phyloP scores from a whole-genome alignment of 1,140 invertebrate species.

The Aleiodes sp. region DNA sequence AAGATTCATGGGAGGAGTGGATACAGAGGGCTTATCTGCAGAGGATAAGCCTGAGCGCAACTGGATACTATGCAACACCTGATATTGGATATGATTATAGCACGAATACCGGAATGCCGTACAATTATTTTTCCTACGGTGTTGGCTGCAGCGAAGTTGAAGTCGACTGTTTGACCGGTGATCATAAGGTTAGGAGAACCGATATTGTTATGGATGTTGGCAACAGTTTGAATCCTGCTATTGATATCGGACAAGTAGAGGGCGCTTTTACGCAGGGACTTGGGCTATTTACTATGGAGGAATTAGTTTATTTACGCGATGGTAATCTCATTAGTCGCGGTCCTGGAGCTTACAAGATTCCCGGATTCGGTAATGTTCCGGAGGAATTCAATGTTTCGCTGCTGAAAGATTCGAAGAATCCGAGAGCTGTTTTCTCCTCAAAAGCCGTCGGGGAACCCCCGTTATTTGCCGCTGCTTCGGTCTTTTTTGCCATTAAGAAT shows the following conservation, averaged over 20 bases:
- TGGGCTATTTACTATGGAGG: constrained; percentile 91
- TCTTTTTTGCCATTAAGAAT: constrained; percentile 91
- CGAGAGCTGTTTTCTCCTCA: constrained; percentile 91
- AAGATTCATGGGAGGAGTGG: constrained; percentile 89
- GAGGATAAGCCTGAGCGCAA: constrained; percentile 83
- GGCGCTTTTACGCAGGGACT: constrained; percentile 94
- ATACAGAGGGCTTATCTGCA: constrained; percentile 82
- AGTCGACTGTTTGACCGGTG: constrained; percentile 88
- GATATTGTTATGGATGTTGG: constrained; percentile 97
- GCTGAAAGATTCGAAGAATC: constrained; percentile 87
- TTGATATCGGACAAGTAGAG: constrained; percentile 96
- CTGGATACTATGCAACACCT: constrained; percentile 87
- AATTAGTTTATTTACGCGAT: constrained; percentile 84
- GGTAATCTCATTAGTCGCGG: constrained; percentile 85
- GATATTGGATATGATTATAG: constrained; percentile 80
- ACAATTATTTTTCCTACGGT: constrained; percentile 86
- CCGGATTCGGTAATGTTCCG: constrained; percentile 90
- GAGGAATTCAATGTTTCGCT: constrained; percentile 92
- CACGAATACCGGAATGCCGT: constrained; percentile 76
- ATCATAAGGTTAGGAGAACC: constrained; percentile 83
- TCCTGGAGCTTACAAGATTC: constrained; percentile 94
- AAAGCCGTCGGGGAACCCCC: constrained; percentile 98
- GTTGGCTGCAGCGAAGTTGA: constrained; percentile 84
- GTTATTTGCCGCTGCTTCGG: constrained; percentile 85
- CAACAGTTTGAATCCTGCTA: constrained; percentile 92